Evolutionary conservation across 1,140 invertebrate genomes (phyloP), one percentile per base, ranked within the genome.

Genomic region (Radopholus similis): DNA sequence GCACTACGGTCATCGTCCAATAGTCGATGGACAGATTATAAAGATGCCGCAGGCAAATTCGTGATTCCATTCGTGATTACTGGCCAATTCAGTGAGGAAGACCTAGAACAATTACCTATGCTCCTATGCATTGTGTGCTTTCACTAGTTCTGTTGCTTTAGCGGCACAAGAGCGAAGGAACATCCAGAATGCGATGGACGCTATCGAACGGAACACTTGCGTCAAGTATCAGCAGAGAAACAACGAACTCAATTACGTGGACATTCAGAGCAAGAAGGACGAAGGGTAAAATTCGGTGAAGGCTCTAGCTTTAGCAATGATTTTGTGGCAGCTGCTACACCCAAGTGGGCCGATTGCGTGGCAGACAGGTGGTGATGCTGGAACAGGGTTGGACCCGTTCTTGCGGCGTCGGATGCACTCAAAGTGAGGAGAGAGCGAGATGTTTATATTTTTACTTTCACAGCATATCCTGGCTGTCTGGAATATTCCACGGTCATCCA

Each of bases 401-500:
- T 9, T 70, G 68, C 47, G 58, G 58, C 5, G 23, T 28, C 26
- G 58, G 58, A n/a, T 62, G 58, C 9, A 15, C 44, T 40, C 49
- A 47, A 49, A 23, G 58, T 62, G 11, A 9, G 58, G 21, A 4
- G 9, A 18, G 5, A 3, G 23, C 38, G 9, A 38, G 5, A n/a
- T 3, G 18, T 26, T 28, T 15, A 13, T 9, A 42, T 21, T n/a
- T 28, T 28, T 21, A 42, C 18, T 21, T 44, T 0, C 44, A 4
- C 9, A 62, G 58, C 51, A 0, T 69, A 38, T 32, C 67, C 51
- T 34, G 64, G 23, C 15, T 77, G 75, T 55, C 34, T 68, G 13
- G 72, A 77, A 44, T 68, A 66, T 49, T 62, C 72, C n/a, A 75
- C 54, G 30, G 44, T 76, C 11, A 47, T 74, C 30, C 72, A 74